Evolutionary conservation across 2,797 vertebrate species (phyloP).

Genomic region (Dendrocincla tyrannina): DNA sequence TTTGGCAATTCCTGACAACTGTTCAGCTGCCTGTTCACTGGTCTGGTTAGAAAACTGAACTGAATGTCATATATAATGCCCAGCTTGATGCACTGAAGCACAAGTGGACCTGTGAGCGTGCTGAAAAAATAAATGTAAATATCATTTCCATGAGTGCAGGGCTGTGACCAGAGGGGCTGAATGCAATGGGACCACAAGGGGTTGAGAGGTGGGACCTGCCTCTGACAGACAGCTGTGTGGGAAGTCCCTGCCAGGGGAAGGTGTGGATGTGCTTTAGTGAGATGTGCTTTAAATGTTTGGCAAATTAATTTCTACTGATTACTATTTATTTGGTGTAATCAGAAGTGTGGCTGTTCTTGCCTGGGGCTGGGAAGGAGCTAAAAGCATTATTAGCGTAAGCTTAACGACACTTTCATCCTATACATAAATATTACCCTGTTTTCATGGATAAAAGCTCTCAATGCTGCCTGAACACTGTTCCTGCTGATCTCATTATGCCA

Average conservation of each 20-base stretch:
- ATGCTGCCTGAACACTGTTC: background rate
- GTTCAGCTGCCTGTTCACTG: background rate
- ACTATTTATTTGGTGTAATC: slow-evolving; percentile 58
- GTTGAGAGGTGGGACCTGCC: background rate
- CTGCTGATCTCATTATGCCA: background rate
- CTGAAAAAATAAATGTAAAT: background rate
- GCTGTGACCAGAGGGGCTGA: background rate
- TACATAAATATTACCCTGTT: slow-evolving; percentile 46
- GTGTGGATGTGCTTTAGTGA: background rate
- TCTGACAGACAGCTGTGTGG: background rate
- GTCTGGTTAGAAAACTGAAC: background rate
- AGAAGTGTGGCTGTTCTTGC: slow-evolving; percentile 18
- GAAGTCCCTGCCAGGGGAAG: background rate
- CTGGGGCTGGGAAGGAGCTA: slow-evolving; percentile 16
- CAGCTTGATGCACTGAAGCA: background rate
- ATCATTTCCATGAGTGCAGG: background rate
- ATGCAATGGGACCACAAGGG: background rate
- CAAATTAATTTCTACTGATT: slow-evolving; percentile 58
- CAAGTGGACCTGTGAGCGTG: background rate
- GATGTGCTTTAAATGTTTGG: background rate
- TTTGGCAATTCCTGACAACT: background rate
- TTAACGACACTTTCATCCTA: slow-evolving; percentile 19
- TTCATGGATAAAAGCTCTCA: slow-evolving; percentile 20
- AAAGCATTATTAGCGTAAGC: slow-evolving; percentile 19
- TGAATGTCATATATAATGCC: background rate